phyloP scores from a whole-genome alignment of 2,888 invertebrate genomes.

The Melieria crassipennis region DNA sequence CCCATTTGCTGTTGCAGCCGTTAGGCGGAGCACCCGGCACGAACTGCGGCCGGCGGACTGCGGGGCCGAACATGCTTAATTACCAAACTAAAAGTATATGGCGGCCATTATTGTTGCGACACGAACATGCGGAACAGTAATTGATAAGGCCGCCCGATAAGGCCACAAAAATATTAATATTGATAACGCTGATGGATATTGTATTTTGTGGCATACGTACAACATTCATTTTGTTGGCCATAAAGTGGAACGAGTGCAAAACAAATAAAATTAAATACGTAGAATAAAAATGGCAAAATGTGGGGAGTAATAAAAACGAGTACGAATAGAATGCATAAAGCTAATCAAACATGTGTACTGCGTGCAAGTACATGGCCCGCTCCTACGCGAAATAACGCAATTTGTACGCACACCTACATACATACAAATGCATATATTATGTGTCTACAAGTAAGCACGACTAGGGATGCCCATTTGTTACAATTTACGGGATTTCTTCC shows the following conservation, averaged over 20 bases:
- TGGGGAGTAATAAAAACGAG: not conserved
- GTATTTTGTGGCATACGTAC: not conserved
- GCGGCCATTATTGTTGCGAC: constrained; percentile 20
- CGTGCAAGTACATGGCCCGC: too few relatives aligned
- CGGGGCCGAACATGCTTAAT: constrained; percentile 25
- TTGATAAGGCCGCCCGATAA: constrained; percentile 6
- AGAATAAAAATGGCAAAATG: not conserved
- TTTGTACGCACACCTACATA: too few relatives aligned
- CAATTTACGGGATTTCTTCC: too few relatives aligned
- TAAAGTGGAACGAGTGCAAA: not conserved
- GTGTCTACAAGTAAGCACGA: too few relatives aligned
- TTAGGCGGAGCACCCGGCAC: not conserved
- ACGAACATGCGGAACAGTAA: constrained; percentile 18
- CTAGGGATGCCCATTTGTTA: too few relatives aligned
- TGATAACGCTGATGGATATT: not conserved
- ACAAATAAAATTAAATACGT: constrained; percentile 17
- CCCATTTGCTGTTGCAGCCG: not conserved
- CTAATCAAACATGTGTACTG: too few relatives aligned
- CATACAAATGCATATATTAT: too few relatives aligned
- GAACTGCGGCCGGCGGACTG: not conserved
- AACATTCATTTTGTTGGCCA: not conserved
- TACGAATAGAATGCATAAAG: too few relatives aligned
- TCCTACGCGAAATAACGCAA: too few relatives aligned
- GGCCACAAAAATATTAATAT: not conserved
- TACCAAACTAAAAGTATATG: constrained; percentile 1